Conservation (phyloP, 2,113 vertebrate species). For the Mesitornis unicolor region DNA sequence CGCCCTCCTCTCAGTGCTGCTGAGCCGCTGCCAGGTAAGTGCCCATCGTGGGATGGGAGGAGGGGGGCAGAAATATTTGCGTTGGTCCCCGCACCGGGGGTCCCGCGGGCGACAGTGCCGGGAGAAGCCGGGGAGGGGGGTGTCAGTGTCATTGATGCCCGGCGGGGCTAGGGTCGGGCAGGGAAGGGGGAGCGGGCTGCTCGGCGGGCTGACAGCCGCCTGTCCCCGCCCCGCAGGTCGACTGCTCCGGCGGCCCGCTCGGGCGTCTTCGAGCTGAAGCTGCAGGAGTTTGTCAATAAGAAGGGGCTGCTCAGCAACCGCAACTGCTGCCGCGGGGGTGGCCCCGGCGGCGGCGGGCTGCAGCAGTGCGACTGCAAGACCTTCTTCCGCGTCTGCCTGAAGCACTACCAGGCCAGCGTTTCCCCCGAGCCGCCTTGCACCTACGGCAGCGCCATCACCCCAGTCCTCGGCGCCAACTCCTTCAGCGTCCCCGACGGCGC, state of each 20-base stretch:
- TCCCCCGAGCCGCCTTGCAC: conserved; percentile 97
- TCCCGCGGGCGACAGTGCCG: not conserved
- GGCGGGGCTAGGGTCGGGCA: not conserved
- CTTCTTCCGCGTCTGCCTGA: conserved; percentile 97
- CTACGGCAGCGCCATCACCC: conserved; percentile 92
- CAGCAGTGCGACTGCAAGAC: conserved; percentile 96
- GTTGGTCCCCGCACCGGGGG: not conserved
- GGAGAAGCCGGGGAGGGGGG: not conserved
- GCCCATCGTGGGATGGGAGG: not conserved
- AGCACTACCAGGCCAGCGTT: conserved; percentile 95
- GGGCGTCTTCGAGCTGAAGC: conserved; percentile 95
- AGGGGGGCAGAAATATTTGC: not conserved
- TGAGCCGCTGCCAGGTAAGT: conserved; percentile 90
- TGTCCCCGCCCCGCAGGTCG: conserved; percentile 76
- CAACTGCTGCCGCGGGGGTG: conserved; percentile 88
- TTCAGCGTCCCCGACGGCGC: conserved; percentile 90
- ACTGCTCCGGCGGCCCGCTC: conserved; percentile 93
- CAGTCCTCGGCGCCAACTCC: conserved; percentile 93
- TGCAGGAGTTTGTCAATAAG: conserved; percentile 98
- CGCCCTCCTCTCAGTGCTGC: conserved; percentile 79
- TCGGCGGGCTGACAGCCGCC: not conserved
- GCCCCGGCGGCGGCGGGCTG: conserved; percentile 71
- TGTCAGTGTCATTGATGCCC: not conserved
- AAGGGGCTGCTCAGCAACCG: conserved; percentile 87
- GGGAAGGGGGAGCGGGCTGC: not conserved